phyloP scores from a whole-genome alignment of 1,140 invertebrate genomes.

The Gyrodactylus bullatarudis region DNA sequence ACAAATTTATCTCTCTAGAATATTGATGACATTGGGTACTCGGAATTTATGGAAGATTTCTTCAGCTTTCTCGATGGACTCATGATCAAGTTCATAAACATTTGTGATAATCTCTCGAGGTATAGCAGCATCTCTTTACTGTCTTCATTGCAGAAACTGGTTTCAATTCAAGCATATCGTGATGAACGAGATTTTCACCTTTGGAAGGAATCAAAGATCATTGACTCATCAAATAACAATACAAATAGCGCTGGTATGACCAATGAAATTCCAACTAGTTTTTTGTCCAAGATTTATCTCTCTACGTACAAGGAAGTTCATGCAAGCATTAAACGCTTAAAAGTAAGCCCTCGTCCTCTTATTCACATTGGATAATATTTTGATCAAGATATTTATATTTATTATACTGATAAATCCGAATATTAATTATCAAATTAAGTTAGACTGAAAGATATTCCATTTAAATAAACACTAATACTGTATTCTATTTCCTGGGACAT shows the following conservation, averaged over 20 bases:
- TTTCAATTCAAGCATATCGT: neutral
- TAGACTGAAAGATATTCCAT: too few species aligned
- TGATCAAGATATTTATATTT: too few species aligned
- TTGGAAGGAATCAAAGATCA: neutral
- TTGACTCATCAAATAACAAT: neutral
- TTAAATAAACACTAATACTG: too few species aligned
- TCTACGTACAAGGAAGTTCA: neutral
- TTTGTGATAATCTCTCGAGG: neutral
- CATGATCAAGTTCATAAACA: neutral
- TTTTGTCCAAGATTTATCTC: neutral
- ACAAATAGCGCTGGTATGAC: too few species aligned
- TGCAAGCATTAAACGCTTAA: neutral
- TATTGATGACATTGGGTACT: neutral
- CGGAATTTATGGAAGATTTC: neutral
- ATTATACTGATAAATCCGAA: too few species aligned
- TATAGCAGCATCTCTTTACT: neutral
- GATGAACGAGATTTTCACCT: neutral
- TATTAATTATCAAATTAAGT: too few species aligned
- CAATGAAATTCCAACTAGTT: neutral
- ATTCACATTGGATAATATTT: too few species aligned
- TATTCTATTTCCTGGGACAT: too few species aligned
- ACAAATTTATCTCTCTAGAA: neutral
- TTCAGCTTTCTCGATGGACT: neutral
- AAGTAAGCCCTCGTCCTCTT: neutral
- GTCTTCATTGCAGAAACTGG: neutral